Base-by-base conservation (phyloP, 2,888 invertebrate genomes). In the Lathronympha strigana region DNA sequence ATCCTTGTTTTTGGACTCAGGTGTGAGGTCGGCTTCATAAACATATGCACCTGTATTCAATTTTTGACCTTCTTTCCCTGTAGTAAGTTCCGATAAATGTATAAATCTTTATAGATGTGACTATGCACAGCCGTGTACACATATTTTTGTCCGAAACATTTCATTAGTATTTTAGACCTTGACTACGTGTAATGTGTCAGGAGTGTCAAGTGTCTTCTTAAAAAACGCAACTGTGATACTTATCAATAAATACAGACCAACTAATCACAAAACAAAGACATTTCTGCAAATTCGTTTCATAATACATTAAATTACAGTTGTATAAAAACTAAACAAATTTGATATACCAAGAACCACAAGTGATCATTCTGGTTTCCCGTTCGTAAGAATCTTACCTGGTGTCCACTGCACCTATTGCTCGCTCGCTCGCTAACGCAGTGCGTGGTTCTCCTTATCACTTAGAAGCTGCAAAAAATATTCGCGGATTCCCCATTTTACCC, bases 401-500 rank as follows among this genome's bases (percentile, higher is more conserved):
- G 73, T 78, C 77, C n/a, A n/a, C 45, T 36, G 82, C 87, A 79
- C 82, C 81, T 86, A 87, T 77, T 80, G 81, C 71, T 73, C 80
- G 81, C 82, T 76, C 77, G 76, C 74, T 71, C 74, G 79, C 76
- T 83, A 85, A 80, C 81, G 84, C 57, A 71, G 76, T 76, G 77
- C 80, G 79, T 80, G 82, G 81, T 76, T 83, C 88, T 82, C 86
- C 89, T 83, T 86, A 86, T 84, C 84, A 82, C 82, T 83, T 88
- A 91, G 81, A 87, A 88, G 87, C 92, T 92, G 92, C 82, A 92
- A 92, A 90, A 91, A 91, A 91, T 92, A 91, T 92, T 90, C 92
- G 87, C 75, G 89, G 81, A 84, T 90, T 89, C 91, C 92, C 92
- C 91, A 79, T 82, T 77, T 74, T 78, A 82, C 83, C 82, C 83